Base-by-base conservation (phyloP, 2,888 invertebrate genomes). In the Macrophya annulata region DNA sequence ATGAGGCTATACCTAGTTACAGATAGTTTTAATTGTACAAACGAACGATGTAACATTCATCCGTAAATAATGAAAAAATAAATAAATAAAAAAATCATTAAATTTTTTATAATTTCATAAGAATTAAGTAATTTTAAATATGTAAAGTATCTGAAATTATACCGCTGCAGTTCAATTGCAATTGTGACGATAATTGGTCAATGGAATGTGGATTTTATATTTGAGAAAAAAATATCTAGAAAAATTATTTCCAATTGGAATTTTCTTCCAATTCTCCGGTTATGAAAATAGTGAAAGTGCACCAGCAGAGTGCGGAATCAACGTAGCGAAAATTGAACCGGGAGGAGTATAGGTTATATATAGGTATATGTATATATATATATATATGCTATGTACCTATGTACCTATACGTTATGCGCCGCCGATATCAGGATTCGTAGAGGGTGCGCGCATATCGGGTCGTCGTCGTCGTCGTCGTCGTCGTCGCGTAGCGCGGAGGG, bases 401-500 rank as follows among this genome's bases (percentile, higher is more conserved):
- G 4, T n/a, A 12, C 12, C 9, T 9, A 48, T 9, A 10, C 12
- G 48, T 6, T 3, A 40, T 48, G 37, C 68, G 83, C 48, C 45
- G n/a, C 17, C 25, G 68, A 40, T 48, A 48, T 71, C 45, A 45
- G 17, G 12, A 45, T 48, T 31, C 48, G 83, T 17, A 5, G 48
- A 83, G 83, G 83, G 83, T 68, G 83, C 65, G 71, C 83, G 83
- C 83, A 25, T 45, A 71, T 65, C 65, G 83, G 37, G 43, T n/a
- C 31, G 77, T 48, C n/a, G 55, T 45, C 25, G 62, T 31, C n/a
- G 55, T 45, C 25, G 62, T 31, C 55, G 43, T n/a, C 31, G 77
- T 48, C n/a, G 55, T 45, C 25, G 62, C 48, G 65, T 12, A 4
- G 40, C 37, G 62, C 81, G 89, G 86, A 85, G 87, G 86, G 87